phyloP scores from a whole-genome alignment of 2,113 vertebrate genomes.

The Phylloscopus whistleri region DNA sequence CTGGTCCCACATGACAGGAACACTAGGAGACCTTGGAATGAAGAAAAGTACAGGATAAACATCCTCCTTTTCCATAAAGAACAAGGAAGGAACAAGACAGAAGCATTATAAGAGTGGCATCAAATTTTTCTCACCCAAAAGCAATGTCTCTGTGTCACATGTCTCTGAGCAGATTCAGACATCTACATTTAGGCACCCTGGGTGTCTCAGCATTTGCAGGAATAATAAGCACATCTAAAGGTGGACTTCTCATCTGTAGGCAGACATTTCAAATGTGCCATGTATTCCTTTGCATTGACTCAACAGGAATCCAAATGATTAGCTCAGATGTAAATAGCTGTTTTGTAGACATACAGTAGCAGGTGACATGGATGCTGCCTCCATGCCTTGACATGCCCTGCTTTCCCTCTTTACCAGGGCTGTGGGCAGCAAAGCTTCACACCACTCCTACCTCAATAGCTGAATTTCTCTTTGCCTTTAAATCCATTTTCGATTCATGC shows the following conservation, averaged over 20 bases:
- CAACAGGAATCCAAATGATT: not conserved
- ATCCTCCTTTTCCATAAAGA: not conserved
- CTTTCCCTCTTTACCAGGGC: not conserved
- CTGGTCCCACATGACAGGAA: not conserved
- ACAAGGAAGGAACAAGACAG: not conserved
- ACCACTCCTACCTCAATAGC: accelerated
- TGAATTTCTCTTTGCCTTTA: not conserved
- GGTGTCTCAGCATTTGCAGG: not conserved
- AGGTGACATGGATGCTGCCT: not conserved
- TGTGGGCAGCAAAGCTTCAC: not conserved
- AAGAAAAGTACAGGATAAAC: not conserved
- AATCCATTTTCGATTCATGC: not conserved
- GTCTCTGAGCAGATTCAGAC: not conserved
- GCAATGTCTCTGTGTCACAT: not conserved
- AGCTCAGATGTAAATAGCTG: not conserved
- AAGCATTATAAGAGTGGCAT: not conserved
- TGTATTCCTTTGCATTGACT: not conserved
- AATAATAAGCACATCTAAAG: not conserved
- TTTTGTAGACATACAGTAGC: not conserved
- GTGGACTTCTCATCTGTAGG: not conserved
- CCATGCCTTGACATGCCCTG: not conserved
- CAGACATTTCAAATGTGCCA: not conserved
- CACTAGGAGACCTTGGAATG: not conserved
- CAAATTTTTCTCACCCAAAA: not conserved
- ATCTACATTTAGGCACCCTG: not conserved